phyloP scores from a whole-genome alignment of 2,888 invertebrate species.

The Xanthorhoe spadicearia region DNA sequence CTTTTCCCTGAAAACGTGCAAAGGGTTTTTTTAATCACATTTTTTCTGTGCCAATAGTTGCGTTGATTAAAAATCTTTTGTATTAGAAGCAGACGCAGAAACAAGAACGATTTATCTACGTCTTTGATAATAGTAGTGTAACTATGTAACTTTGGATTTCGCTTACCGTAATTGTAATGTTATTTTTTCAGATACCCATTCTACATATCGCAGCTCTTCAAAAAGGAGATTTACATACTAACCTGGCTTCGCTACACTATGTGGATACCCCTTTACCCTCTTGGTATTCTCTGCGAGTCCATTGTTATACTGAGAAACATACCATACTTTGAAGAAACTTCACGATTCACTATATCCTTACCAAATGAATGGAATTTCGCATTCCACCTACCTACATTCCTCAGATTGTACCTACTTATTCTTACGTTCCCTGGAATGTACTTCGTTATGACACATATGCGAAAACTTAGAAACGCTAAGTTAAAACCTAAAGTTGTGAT shows the following conservation, averaged over 20 bases:
- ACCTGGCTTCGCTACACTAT: conserved; percentile 97
- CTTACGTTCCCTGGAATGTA: conserved; percentile 91
- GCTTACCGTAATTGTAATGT: neutral
- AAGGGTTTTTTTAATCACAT: too few species aligned
- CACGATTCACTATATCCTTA: conserved; percentile 89
- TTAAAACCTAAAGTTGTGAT: conserved; percentile 81
- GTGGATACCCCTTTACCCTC: conserved; percentile 97
- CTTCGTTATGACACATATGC: conserved; percentile 94
- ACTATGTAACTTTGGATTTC: neutral
- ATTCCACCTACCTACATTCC: conserved; percentile 92
- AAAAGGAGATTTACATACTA: conserved; percentile 88
- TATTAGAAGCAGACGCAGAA: too few species aligned
- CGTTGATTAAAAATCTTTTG: neutral
- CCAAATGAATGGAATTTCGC: conserved; percentile 95
- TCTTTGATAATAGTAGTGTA: neutral
- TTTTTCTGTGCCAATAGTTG: neutral
- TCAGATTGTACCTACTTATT: conserved; percentile 91
- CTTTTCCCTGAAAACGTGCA: too few species aligned
- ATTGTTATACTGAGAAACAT: conserved; percentile 92
- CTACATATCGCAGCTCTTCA: conserved; percentile 92
- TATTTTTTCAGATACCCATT: conserved; percentile 91
- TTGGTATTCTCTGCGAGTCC: conserved; percentile 95
- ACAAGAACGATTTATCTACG: too few species aligned
- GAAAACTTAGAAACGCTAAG: conserved; percentile 88
- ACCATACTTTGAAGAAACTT: conserved; percentile 94